Conservation (phyloP, 2,113 vertebrate species). For the Monopterus albus region DNA sequence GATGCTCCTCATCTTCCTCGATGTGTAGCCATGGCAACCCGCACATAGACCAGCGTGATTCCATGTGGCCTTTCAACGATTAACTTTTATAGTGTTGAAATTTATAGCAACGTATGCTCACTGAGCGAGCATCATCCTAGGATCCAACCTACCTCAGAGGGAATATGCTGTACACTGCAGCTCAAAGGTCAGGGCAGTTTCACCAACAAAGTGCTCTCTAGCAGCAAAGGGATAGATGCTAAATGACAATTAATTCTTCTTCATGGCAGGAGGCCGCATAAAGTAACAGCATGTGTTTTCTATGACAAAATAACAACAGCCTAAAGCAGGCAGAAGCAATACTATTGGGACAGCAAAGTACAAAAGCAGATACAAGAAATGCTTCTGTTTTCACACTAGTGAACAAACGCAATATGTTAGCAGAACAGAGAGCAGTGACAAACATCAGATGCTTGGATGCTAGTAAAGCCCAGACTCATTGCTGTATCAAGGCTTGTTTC, state of each 20-base stretch:
- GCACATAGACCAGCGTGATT: slow-evolving; percentile 50
- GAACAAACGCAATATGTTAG: slow-evolving; percentile 49
- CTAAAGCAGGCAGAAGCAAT: slow-evolving; percentile 25
- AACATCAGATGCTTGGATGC: slow-evolving; percentile 43
- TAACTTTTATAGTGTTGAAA: slow-evolving; percentile 27
- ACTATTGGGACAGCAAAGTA: slow-evolving; percentile 4
- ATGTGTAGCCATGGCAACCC: slow-evolving; percentile 75
- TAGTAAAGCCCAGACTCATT: slow-evolving; percentile 30
- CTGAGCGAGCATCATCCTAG: not conserved
- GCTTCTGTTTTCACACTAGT: slow-evolving; percentile 57
- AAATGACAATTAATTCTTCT: slow-evolving; percentile 27
- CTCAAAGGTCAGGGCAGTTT: slow-evolving; percentile 22
- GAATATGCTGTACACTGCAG: not conserved
- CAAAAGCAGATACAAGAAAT: slow-evolving; percentile 16
- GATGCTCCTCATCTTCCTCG: slow-evolving; percentile 52
- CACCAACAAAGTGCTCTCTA: not conserved
- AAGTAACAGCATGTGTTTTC: slow-evolving; percentile 33
- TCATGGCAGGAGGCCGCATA: slow-evolving; percentile 22
- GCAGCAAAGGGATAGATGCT: slow-evolving; percentile 13
- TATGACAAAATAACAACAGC: slow-evolving; percentile 31
- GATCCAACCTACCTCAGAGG: slow-evolving; percentile 14
- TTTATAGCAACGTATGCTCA: slow-evolving; percentile 11
- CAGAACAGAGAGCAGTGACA: slow-evolving; percentile 38
- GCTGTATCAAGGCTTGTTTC: slow-evolving; percentile 37
- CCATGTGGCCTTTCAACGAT: slow-evolving; percentile 58